Evolutionary conservation across 2,113 vertebrate species (phyloP).

Genomic region (Aptenodytes patagonicus): DNA sequence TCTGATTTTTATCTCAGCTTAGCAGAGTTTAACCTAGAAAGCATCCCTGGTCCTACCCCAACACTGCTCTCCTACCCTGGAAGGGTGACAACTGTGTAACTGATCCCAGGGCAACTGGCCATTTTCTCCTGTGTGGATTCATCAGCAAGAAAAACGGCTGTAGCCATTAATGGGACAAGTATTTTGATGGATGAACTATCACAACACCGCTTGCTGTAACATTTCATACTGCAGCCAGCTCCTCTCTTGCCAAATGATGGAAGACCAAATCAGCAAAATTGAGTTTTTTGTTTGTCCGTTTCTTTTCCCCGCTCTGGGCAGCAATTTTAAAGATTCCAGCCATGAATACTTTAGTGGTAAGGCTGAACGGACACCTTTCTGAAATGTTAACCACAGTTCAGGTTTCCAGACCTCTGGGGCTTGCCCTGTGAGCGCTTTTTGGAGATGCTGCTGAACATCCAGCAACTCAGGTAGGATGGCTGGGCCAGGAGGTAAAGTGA

Average conservation of each 20-base stretch:
- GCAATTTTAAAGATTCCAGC: not conserved
- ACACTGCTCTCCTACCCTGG: not conserved
- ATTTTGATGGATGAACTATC: constrained; percentile 16
- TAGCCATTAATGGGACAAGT: not conserved
- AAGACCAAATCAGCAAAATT: not conserved
- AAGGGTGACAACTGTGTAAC: not conserved
- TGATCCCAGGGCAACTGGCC: not conserved
- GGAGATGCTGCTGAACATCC: not conserved
- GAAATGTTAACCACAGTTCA: not conserved
- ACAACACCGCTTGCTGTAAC: not conserved
- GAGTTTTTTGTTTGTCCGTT: not conserved
- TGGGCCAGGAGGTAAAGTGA: not conserved
- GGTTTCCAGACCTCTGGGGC: not conserved
- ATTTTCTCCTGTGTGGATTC: not conserved
- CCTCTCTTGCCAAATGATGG: not conserved
- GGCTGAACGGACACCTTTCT: not conserved
- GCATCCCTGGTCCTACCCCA: not conserved
- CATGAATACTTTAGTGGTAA: not conserved
- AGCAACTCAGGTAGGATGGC: not conserved
- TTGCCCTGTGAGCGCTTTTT: not conserved
- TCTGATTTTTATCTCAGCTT: not conserved
- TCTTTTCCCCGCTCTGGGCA: not conserved
- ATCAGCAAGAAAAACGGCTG: not conserved
- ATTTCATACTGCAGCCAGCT: not conserved
- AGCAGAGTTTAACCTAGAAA: not conserved